Evolutionary conservation across 2,113 vertebrate genomes (phyloP), one percentile per base, ranked within the genome.

Genomic region (Gallinago undulata): DNA sequence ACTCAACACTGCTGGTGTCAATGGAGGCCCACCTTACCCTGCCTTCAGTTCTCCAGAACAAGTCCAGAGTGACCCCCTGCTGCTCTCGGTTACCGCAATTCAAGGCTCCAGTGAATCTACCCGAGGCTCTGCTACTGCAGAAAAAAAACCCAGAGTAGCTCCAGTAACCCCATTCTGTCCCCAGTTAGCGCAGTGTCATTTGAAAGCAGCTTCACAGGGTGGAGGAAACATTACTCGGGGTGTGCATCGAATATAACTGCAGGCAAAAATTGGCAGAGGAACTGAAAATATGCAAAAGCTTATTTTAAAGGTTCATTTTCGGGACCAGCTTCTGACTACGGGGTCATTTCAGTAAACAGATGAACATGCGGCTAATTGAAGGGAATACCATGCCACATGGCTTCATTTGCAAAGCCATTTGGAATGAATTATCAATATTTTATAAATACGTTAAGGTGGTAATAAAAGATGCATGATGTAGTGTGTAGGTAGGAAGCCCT

Each of bases 391-490:
- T 19, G 10, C 77, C 74, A 67, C 72, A 18, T n/a, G 59, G 83
- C 91, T 94, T 94, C 91, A 69, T 96, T 94, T 93, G 95, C 90
- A 95, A 92, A 97, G 94, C 95, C 93, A 30, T 93, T 97, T 79
- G 88, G 96, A 93, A 93, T 22, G 94, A 85, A 75, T 45, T 23
- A 98, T 98, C 97, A 98, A 98, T 98, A 97, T 98, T 98, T 98
- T 76, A 98, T 98, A 97, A 85, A 96, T 91, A 94, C 8, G 77
- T 96, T 97, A 90, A 97, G 97, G 93, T 95, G 93, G 75, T 91
- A 31, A 98, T 98, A 96, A 98, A 98, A 98, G 96, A 98, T 98
- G 95, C 93, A 98, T 98, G 97, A 97, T 94, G 94, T 48, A 84
- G 88, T 84, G 53, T 87, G 90, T 93, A 89, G 96, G 97, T 96